These are phyloP conservation scores for Stenolophus ochropezus DNA, from an alignment of 2,888 invertebrate genomes.

Conservation along the genomic window DNA sequence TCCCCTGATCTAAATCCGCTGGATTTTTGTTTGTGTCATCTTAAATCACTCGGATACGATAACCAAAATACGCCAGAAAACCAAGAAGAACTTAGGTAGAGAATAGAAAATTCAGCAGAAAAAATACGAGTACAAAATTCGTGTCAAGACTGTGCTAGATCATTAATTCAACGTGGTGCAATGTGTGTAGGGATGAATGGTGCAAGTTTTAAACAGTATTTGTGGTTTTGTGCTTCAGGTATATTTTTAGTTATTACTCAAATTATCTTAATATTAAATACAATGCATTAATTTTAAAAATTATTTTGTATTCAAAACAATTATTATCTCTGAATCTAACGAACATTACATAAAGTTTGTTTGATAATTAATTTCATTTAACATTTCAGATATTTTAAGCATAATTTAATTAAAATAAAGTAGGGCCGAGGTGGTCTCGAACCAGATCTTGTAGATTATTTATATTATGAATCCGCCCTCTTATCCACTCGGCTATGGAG, in stretches of 20 bases:
- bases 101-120: background rate
- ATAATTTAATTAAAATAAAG: too few species aligned
- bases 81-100: background rate
- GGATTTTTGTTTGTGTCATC: conserved; percentile 1
- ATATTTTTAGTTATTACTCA: background rate
- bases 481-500: too few species aligned
- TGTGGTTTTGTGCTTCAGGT: background rate
- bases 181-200: background rate
- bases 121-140: background rate
- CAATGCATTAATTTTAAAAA: background rate
- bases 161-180: background rate
- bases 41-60: background rate
- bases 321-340: background rate
- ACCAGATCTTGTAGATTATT: too few species aligned
- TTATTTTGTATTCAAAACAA: too few species aligned
- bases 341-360: background rate
- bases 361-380: background rate
- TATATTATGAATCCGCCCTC: too few species aligned
- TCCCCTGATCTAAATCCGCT: conserved; percentile 1
- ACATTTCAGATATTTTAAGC: too few species aligned
- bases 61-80: background rate
- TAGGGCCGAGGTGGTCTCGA: too few species aligned
- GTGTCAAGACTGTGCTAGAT: background rate
- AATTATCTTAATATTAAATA: background rate
- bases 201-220: background rate